Conservation (phyloP, 2,888 invertebrate genomes). For the Acrobasis repandana region DNA sequence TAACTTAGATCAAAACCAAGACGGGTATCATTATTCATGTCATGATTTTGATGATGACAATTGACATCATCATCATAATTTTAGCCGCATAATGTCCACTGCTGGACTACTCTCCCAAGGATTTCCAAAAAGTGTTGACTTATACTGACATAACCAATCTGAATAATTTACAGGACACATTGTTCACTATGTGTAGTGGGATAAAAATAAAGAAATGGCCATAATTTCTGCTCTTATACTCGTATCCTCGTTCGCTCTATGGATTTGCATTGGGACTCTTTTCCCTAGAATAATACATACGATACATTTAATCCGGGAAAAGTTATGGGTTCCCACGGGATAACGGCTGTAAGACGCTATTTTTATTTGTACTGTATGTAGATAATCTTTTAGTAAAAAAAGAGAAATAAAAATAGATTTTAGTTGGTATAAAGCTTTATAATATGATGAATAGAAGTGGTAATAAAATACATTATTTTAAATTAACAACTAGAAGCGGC, state of each 20-base stretch:
- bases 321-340: slow-evolving; percentile 14
- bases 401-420: background rate
- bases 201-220: slow-evolving; percentile 1
- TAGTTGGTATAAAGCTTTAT: too few relatives aligned
- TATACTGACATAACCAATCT: too few relatives aligned
- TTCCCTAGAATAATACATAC: slow-evolving; percentile 14
- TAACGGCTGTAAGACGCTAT: slow-evolving; percentile 6
- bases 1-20: too few relatives aligned
- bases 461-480: too few relatives aligned
- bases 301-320: slow-evolving; percentile 19
- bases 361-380: background rate
- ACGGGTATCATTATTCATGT: too few relatives aligned
- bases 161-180: background rate
- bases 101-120: too few relatives aligned
- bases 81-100: too few relatives aligned
- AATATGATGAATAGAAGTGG: too few relatives aligned
- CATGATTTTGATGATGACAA: too few relatives aligned
- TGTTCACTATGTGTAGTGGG: background rate
- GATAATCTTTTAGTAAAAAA: background rate
- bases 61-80: too few relatives aligned
- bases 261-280: slow-evolving; percentile 12
- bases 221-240: slow-evolving; percentile 8
- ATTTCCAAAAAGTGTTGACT: too few relatives aligned
- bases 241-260: background rate
- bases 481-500: too few relatives aligned